Conservation (phyloP, 37 sponge, comb jelly and placozoan genomes). For the Aplysina aerophoba region DNA sequence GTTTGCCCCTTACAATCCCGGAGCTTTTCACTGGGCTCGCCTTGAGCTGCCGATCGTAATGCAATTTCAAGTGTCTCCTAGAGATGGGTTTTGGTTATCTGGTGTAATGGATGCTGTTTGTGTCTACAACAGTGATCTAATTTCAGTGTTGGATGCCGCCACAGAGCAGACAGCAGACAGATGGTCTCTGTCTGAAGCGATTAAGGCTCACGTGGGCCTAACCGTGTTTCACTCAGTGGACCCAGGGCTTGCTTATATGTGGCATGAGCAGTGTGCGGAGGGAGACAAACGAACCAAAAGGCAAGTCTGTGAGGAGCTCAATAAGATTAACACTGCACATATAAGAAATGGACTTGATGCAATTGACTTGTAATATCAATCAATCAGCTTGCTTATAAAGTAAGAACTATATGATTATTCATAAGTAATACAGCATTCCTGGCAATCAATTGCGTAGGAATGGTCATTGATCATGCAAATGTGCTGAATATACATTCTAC, state of each 20-base stretch:
- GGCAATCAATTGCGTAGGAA: too few relatives aligned
- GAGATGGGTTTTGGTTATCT: slow-evolving; percentile 49
- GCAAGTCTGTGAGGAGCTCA: too few relatives aligned
- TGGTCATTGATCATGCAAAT: too few relatives aligned
- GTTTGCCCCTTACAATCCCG: slow-evolving; percentile 54
- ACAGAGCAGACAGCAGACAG: slow-evolving; percentile 20
- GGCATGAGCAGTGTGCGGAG: slow-evolving; percentile 63
- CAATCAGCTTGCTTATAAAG: too few relatives aligned
- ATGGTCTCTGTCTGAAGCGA: slow-evolving; percentile 36
- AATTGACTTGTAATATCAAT: too few relatives aligned
- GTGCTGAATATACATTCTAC: too few relatives aligned
- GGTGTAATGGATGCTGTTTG: slow-evolving; percentile 43
- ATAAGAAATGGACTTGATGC: too few relatives aligned
- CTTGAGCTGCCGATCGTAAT: slow-evolving; percentile 42
- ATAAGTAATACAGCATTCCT: too few relatives aligned
- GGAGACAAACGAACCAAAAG: too few relatives aligned
- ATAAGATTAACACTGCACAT: too few relatives aligned
- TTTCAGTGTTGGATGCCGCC: neutral
- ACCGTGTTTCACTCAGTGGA: slow-evolving; percentile 53
- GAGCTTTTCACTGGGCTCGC: slow-evolving; percentile 43
- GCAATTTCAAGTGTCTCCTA: slow-evolving; percentile 35
- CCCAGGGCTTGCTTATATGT: slow-evolving; percentile 60
- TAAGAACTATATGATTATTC: too few relatives aligned
- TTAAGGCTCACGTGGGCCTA: slow-evolving; percentile 22
- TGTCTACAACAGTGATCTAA: slow-evolving; percentile 55